Evolutionary conservation across 2,888 invertebrate genomes (phyloP), one percentile per base, ranked within the genome.

Genomic region (Orchesellides sinensis): DNA sequence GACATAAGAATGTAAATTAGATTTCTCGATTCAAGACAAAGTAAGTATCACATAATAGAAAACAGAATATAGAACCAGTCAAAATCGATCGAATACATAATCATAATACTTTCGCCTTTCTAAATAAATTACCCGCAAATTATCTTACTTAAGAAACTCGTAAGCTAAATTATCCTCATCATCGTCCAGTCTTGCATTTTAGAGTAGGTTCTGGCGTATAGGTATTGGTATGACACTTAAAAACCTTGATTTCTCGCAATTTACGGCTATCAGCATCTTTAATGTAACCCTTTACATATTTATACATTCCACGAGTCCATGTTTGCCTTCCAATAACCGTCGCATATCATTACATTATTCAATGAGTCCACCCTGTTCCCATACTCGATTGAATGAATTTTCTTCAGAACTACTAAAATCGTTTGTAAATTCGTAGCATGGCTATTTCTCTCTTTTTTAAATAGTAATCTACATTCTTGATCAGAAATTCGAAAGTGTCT

Each of bases 191-290:
- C 35, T 35, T 35, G 12, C n/a, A n/a, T n/a, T n/a, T n/a, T n/a
- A n/a, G n/a, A n/a, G n/a, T n/a, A n/a, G n/a, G n/a, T n/a, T n/a
- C n/a, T n/a, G n/a, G n/a, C n/a, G n/a, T n/a, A n/a, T n/a, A n/a
- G n/a, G n/a, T n/a, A n/a, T n/a, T n/a, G n/a, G n/a, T n/a, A n/a
- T 35, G 35, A 35, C 17, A 14, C 47, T 47, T 14, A n/a, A n/a
- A n/a, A n/a, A n/a, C n/a, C n/a, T n/a, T n/a, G 35, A 74, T 52
- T 63, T 54, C 54, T 17, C 54, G 49, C 52, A 45, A 65, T 61
- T 73, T 73, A 75, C 52, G 74, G 74, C 74, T 75, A 75, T 75
- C 74, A 65, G 40, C 54, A 54, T 66, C 40, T 54, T 40, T 40
- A 40, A 66, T 32, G 47, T 72, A 47, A 27, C 2, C 23, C 21